Percentiles rank a stretch among this genome's conserved stretches.
Conservation (phyloP, 2,797 vertebrate genomes). For the Etheostoma perlongum region DNA sequence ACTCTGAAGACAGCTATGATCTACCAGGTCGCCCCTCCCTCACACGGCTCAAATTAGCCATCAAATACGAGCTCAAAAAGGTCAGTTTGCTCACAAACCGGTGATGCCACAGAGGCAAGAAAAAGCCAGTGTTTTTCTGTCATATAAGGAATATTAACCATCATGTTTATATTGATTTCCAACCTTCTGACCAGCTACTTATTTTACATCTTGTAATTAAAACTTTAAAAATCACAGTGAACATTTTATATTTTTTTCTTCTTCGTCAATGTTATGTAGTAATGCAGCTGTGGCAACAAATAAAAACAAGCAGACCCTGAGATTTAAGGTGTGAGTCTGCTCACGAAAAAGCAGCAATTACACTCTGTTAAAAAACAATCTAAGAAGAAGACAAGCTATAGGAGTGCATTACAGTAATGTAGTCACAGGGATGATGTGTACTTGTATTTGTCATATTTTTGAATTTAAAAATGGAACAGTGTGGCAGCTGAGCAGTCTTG, state of each 20-base stretch:
- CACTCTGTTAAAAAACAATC: background rate
- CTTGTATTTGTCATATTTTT: too few species aligned
- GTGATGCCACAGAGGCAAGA: background rate
- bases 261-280: too few species aligned
- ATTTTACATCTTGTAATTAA: background rate
- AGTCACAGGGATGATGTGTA: too few species aligned
- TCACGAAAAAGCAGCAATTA: background rate
- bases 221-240: background rate
- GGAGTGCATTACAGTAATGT: background rate
- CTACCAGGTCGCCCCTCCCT: slow-evolving; percentile 89
- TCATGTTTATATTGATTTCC: background rate
- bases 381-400: background rate
- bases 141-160: background rate
- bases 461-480: too few species aligned
- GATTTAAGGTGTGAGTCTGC: background rate
- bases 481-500: too few species aligned
- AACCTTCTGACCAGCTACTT: background rate
- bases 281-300: background rate
- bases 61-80: slow-evolving; percentile 99
- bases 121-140: background rate
- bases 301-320: background rate
- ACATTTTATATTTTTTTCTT: background rate
- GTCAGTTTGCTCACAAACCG: slow-evolving; percentile 77
- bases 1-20: slow-evolving; percentile 81
- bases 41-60: slow-evolving; percentile 95